Percentiles rank a stretch among this genome's conserved stretches.
Conservation (phyloP, 2,113 vertebrate species). For the Dunckerocampus dactyliophorus region DNA sequence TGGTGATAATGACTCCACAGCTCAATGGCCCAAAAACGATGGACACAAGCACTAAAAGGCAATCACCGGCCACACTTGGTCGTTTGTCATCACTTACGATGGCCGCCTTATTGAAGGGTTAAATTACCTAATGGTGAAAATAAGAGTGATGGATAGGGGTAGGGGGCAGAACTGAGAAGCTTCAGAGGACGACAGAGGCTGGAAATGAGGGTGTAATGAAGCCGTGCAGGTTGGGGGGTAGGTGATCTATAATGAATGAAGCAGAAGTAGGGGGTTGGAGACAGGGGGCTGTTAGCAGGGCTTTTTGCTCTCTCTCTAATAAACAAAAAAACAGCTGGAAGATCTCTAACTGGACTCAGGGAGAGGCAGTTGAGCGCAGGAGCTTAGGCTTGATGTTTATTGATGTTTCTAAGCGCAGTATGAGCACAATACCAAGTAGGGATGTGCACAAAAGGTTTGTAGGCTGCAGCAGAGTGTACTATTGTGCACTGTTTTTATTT, state of each 20-base stretch:
- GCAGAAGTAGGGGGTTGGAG: constrained; percentile 34
- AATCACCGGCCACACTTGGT: constrained; percentile 52
- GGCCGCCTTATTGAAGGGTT: constrained; percentile 26
- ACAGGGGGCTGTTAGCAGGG: constrained; percentile 12
- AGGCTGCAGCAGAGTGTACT: background rate
- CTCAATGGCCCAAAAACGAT: constrained; percentile 65
- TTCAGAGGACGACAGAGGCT: constrained; percentile 16
- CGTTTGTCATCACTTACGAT: constrained; percentile 40
- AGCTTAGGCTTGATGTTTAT: constrained; percentile 28
- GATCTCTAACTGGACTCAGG: constrained; percentile 14
- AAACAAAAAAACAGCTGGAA: constrained; percentile 28
- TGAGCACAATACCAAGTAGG: constrained; percentile 14
- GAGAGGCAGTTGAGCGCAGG: constrained; percentile 8
- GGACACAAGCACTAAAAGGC: constrained; percentile 64
- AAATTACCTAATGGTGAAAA: constrained; percentile 39
- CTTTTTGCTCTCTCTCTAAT: constrained; percentile 31
- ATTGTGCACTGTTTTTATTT: background rate
- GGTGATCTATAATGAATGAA: constrained; percentile 71
- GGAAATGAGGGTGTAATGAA: constrained; percentile 71
- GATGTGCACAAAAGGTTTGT: constrained; percentile 6
- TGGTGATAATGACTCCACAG: constrained; percentile 32
- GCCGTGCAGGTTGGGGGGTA: constrained; percentile 56
- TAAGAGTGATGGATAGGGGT: constrained; percentile 8
- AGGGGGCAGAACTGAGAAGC: background rate
- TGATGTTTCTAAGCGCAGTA: constrained; percentile 16